phyloP scores from a whole-genome alignment of 2,113 vertebrate genomes.

The Panthera leo region DNA sequence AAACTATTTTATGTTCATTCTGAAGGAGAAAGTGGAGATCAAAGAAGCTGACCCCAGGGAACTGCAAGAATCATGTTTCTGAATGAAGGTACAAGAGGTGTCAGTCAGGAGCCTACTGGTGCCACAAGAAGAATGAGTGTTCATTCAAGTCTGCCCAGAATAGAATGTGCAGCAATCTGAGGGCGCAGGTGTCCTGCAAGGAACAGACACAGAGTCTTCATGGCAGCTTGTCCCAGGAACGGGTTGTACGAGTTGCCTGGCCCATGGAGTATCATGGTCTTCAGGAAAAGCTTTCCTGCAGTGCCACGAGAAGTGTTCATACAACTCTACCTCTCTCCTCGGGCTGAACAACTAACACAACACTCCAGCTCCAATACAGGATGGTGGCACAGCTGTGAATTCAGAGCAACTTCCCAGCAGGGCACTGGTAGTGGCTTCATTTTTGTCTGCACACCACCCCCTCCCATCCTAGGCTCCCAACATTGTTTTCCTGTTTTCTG shows the following conservation, averaged over 20 bases:
- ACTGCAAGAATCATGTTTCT: background rate
- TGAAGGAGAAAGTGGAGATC: background rate
- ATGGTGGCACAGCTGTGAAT: background rate
- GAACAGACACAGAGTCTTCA: background rate
- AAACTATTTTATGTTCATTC: background rate
- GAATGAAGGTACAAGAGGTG: background rate
- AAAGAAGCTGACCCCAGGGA: background rate
- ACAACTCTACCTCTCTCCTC: background rate
- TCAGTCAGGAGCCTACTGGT: background rate
- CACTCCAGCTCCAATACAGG: background rate
- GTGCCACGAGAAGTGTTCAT: background rate
- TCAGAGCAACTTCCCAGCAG: background rate
- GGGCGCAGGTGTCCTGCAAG: rapidly evolving
- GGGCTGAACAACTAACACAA: background rate
- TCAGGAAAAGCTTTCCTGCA: background rate
- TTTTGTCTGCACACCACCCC: background rate
- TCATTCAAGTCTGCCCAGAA: background rate
- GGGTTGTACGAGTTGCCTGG: background rate
- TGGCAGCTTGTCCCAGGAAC: background rate
- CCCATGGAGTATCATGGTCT: background rate
- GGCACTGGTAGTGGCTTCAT: background rate
- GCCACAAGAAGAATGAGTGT: background rate
- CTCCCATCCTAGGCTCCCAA: background rate
- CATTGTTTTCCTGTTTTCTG: background rate
- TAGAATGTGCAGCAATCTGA: background rate